A percentile compares a stretch with the other conserved stretches of the same genome.
These are phyloP conservation scores for Euthynnus affinis DNA, from an alignment of 2,797 vertebrate species.

Conservation along the genomic window DNA sequence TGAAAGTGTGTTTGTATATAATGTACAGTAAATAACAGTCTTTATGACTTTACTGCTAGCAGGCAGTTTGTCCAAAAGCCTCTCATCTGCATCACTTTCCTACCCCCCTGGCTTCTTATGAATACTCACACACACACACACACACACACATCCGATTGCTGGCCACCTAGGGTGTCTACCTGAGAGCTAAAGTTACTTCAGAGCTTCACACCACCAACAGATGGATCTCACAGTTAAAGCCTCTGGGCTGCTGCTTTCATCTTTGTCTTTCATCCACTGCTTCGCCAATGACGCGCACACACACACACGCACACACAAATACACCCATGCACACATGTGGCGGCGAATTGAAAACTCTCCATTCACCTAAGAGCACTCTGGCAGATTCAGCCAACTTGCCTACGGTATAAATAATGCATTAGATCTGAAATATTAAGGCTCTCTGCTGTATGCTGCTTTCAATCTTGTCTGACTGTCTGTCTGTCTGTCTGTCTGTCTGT, in stretches of 20 bases:
- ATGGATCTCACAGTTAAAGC: constrained; percentile 73
- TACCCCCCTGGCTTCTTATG: not conserved
- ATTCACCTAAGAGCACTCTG: constrained; percentile 73
- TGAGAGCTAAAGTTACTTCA: constrained; percentile 67
- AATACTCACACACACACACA: constrained; percentile 21
- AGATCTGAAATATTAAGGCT: constrained; percentile 83
- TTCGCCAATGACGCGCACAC: constrained; percentile 53
- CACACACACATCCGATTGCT: not conserved
- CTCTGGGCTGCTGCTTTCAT: constrained; percentile 79
- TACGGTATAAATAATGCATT: constrained; percentile 82
- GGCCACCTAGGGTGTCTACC: constrained; percentile 58
- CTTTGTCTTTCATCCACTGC: constrained; percentile 79
- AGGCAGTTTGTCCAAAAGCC: constrained; percentile 17
- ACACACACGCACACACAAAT: not conserved
- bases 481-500: too few relatives aligned
- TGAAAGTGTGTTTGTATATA: not conserved
- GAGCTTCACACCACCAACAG: constrained; percentile 69
- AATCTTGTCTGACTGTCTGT: constrained; percentile 56
- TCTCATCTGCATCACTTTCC: constrained; percentile 30
- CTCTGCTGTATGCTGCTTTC: constrained; percentile 59
- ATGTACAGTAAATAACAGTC: not conserved
- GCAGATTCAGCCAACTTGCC: constrained; percentile 65
- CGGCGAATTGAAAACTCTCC: constrained; percentile 68
- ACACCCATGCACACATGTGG: constrained; percentile 28
- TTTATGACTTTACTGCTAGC: constrained; percentile 18